Evolutionary conservation across 2,113 vertebrate genomes (phyloP).

Genomic region (Microtus richardsoni): DNA sequence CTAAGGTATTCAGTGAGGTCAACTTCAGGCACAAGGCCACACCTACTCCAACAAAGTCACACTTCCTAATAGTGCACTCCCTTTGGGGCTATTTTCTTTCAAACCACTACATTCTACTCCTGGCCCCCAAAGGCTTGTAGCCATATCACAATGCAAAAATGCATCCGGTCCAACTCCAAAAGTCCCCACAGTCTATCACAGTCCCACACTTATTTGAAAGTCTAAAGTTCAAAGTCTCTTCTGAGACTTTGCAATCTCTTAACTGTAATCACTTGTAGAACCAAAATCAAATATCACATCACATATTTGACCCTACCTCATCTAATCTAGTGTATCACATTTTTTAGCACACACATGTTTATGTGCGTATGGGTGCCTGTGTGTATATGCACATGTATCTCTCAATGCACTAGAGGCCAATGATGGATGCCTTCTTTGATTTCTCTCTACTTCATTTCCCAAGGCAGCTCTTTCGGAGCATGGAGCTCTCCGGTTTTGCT

Average conservation of each 20-base stretch:
- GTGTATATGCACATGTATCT: not conserved
- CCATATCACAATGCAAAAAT: not conserved
- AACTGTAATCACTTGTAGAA: not conserved
- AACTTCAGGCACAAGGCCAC: not conserved
- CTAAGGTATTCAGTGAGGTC: not conserved
- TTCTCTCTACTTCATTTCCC: not conserved
- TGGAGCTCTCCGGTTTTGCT: not conserved
- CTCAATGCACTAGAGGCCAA: not conserved
- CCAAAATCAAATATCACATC: not conserved
- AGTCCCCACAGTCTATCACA: not conserved
- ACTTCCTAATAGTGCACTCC: not conserved
- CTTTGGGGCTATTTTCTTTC: not conserved
- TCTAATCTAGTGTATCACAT: not conserved
- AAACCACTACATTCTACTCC: not conserved
- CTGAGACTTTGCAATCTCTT: not conserved
- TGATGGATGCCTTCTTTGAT: not conserved
- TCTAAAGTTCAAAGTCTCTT: not conserved
- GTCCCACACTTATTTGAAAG: not conserved
- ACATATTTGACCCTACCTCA: not conserved
- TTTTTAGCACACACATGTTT: not conserved
- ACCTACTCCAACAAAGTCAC: not conserved
- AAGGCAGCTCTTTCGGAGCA: not conserved
- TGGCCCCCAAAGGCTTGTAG: not conserved
- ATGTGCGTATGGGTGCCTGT: not conserved
- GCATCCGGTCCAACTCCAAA: not conserved